These are phyloP conservation scores for Catostomus latipinnis DNA, from an alignment of 2,797 vertebrate genomes.

Conservation along the genomic window DNA sequence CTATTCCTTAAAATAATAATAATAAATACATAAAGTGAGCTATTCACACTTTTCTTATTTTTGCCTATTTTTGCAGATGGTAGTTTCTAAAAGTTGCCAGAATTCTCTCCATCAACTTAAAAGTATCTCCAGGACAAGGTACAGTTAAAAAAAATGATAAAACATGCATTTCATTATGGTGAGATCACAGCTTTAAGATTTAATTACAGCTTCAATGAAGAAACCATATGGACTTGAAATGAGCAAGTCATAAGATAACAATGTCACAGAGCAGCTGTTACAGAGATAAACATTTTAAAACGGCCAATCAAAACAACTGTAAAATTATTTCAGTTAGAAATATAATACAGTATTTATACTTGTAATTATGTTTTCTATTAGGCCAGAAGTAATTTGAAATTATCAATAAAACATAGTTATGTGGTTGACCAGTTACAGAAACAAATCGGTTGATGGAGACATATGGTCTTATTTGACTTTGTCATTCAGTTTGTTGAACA, in stretches of 20 bases:
- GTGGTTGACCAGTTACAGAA: neutral
- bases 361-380: too few species aligned
- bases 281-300: neutral
- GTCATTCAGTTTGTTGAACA: neutral
- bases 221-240: neutral
- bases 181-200: conserved; percentile 67
- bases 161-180: conserved; percentile 60
- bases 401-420: neutral
- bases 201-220: conserved; percentile 30
- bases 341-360: too few species aligned
- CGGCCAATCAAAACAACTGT: too few species aligned
- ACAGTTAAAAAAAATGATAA: neutral
- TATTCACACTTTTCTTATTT: neutral
- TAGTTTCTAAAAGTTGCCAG: neutral
- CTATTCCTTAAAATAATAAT: too few species aligned
- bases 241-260: neutral
- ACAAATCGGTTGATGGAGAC: neutral
- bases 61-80: neutral
- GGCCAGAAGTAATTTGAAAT: neutral
- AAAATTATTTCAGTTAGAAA: too few species aligned
- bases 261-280: neutral
- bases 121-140: neutral
- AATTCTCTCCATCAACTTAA: neutral
- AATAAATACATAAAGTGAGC: too few species aligned
- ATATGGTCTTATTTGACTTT: too few species aligned